phyloP scores from a whole-genome alignment of 2,888 invertebrate species.

The Dromius quadrimaculatus region DNA sequence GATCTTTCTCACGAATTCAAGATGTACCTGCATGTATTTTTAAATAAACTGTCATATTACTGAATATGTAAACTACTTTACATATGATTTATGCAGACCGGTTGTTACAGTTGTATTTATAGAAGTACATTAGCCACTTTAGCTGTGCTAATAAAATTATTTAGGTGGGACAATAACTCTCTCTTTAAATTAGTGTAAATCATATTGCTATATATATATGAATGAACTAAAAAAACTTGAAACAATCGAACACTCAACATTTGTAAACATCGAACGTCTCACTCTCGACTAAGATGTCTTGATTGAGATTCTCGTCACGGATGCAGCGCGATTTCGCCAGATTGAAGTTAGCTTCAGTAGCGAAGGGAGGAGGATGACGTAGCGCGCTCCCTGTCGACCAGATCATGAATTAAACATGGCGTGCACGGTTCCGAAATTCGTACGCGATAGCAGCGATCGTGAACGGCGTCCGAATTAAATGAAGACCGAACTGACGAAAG shows the following conservation, averaged over 20 bases:
- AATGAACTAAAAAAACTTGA: slow-evolving; percentile 4
- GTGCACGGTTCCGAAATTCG: slow-evolving; percentile 34
- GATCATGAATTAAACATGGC: slow-evolving; percentile 50
- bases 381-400: slow-evolving; percentile 26
- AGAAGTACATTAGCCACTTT: slow-evolving; percentile 32
- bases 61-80: slow-evolving; percentile 36
- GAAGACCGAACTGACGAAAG: slow-evolving; percentile 50
- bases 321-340: slow-evolving; percentile 60
- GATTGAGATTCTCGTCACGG: slow-evolving; percentile 47
- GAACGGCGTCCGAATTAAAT: slow-evolving; percentile 48
- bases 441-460: slow-evolving; percentile 35
- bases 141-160: slow-evolving; percentile 4
- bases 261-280: slow-evolving; percentile 32
- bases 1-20: slow-evolving; percentile 50
- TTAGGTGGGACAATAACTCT: slow-evolving; percentile 31
- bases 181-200: slow-evolving; percentile 18
- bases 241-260: slow-evolving; percentile 31
- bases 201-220: too few species aligned
- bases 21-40: slow-evolving; percentile 43
- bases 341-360: slow-evolving; percentile 60
- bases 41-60: slow-evolving; percentile 46
- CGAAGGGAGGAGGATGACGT: slow-evolving; percentile 13
- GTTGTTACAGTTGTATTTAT: slow-evolving; percentile 21
- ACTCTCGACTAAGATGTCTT: slow-evolving; percentile 24
- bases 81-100: slow-evolving; percentile 43